Evolutionary conservation across 1,140 invertebrate genomes (phyloP).

Genomic region (Neodiprion virginianus): DNA sequence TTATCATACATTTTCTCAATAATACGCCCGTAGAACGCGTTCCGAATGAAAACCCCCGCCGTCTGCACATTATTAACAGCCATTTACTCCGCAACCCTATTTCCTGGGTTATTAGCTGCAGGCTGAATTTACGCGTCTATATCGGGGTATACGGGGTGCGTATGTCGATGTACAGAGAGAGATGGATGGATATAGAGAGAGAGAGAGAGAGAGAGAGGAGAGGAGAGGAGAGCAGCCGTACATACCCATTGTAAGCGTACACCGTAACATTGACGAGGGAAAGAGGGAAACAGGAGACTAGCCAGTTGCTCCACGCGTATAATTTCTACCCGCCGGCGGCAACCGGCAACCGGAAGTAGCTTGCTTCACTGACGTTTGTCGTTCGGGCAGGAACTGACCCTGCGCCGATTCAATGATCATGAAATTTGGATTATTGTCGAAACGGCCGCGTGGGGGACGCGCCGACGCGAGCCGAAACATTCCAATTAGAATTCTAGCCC

Average conservation of each 20-base stretch:
- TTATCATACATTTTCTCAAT: not conserved
- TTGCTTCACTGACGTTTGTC: constrained; percentile 7
- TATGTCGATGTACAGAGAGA: not conserved
- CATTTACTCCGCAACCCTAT: constrained; percentile 5
- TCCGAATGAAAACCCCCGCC: not conserved
- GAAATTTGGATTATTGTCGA: not conserved
- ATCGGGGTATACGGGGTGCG: not conserved
- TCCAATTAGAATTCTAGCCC: not conserved
- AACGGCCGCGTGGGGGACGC: not conserved
- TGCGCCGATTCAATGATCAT: constrained; percentile 7
- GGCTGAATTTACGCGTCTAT: not conserved
- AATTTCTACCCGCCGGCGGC: not conserved
- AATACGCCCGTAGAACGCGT: not conserved
- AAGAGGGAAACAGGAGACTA: not conserved
- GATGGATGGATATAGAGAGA: not conserved
- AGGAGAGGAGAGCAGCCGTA: no score
- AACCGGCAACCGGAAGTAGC: constrained; percentile 3
- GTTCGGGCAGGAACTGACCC: constrained; percentile 1
- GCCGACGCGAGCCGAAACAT: not conserved
- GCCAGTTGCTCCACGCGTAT: not conserved
- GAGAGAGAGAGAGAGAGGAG: not conserved
- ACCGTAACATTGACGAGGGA: not conserved
- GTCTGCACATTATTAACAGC: constrained; percentile 5
- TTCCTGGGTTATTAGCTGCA: constrained; percentile 2
- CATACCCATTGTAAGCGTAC: no score